Evolutionary conservation across 2,888 invertebrate species (phyloP).

Genomic region (Cancer borealis): DNA sequence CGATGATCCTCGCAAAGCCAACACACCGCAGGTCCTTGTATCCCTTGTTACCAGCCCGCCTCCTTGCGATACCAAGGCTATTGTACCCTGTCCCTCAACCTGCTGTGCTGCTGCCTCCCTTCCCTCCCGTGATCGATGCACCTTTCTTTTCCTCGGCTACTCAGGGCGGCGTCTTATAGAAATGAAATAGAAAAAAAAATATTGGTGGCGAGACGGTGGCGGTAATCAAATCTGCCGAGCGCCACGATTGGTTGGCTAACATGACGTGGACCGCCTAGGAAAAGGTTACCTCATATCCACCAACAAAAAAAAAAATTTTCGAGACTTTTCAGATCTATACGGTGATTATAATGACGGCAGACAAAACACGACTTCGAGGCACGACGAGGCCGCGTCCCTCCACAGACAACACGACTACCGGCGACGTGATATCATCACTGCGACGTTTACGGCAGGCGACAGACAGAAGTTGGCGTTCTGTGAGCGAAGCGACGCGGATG

Average conservation of each 20-base stretch:
- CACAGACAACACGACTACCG: neutral
- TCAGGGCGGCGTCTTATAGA: neutral
- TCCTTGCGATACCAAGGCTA: neutral
- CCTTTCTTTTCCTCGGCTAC: neutral
- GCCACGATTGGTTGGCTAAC: conserved; percentile 65
- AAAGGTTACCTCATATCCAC: conserved; percentile 12
- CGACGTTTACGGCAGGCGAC: neutral
- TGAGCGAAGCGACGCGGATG: conserved; percentile 36
- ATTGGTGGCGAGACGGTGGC: conserved; percentile 13
- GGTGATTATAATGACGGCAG: conserved; percentile 2
- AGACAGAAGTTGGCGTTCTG: neutral
- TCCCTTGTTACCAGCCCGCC: neutral
- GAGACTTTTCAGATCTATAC: neutral
- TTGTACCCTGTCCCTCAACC: neutral
- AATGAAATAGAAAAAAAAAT: neutral
- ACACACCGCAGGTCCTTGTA: neutral
- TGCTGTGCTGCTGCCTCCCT: neutral
- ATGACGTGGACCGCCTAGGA: conserved; percentile 50
- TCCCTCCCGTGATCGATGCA: neutral
- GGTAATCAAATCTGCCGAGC: conserved; percentile 50
- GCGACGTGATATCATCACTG: neutral
- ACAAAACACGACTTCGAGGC: neutral
- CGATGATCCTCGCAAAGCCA: neutral
- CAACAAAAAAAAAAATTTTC: neutral
- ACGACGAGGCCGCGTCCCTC: neutral